Conservation (phyloP, 2,888 invertebrate species). For the Rotaria sp. region DNA sequence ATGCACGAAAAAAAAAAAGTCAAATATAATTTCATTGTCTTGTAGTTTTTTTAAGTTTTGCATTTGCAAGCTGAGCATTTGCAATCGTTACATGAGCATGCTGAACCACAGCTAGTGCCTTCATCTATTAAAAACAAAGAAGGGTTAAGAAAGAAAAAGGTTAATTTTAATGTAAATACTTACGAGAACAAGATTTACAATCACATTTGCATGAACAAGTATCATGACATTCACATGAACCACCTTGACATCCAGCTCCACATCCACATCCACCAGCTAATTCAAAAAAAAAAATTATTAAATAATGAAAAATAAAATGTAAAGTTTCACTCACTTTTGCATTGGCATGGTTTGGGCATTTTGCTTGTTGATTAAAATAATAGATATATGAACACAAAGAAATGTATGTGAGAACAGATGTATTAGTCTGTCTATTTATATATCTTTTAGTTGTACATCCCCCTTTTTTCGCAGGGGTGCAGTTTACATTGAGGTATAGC, state of each 20-base stretch:
- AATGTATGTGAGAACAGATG: not conserved
- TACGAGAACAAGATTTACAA: not conserved
- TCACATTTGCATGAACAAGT: slow-evolving; percentile 10
- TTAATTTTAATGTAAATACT: too few relatives aligned
- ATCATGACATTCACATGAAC: not conserved
- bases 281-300: not conserved
- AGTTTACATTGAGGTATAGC: not conserved
- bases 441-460: not conserved
- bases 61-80: not conserved
- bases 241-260: slow-evolving; percentile 10
- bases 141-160: not conserved
- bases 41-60: not conserved
- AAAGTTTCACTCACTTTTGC: not conserved
- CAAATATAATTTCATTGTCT: too few relatives aligned
- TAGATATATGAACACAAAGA: not conserved
- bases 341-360: slow-evolving; percentile 5
- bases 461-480: not conserved
- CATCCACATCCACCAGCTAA: not conserved
- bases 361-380: not conserved
- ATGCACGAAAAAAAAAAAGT: too few relatives aligned
- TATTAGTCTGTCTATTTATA: not conserved
- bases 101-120: not conserved
- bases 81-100: not conserved
- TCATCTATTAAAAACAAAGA: not conserved
- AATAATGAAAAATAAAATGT: not conserved